Evolutionary conservation across 2,888 invertebrate species (phyloP).

Genomic region (Gryllus longicercus): DNA sequence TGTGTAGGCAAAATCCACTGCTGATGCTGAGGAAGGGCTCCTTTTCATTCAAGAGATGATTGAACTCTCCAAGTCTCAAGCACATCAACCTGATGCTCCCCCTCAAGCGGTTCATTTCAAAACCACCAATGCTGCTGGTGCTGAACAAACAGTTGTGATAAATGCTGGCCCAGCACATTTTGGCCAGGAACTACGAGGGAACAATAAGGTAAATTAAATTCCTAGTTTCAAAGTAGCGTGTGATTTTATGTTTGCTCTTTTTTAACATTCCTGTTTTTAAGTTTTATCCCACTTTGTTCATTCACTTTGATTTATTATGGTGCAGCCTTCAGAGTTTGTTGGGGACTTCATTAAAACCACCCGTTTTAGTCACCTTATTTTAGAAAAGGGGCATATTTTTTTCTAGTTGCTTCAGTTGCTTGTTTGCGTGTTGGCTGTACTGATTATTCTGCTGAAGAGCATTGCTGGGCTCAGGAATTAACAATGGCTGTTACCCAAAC

Average conservation of each 20-base stretch:
- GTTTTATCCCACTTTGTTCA: background rate
- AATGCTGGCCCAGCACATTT: constrained; percentile 90
- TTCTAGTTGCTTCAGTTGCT: constrained; percentile 8
- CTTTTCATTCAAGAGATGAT: constrained; percentile 97
- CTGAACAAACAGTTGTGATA: constrained; percentile 47
- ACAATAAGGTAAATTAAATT: constrained; percentile 46
- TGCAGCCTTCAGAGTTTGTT: background rate
- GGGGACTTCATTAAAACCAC: background rate
- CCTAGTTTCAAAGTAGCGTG: background rate
- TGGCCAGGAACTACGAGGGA: constrained; percentile 67
- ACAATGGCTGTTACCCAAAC: background rate
- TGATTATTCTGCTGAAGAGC: constrained; percentile 17
- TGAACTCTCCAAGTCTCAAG: constrained; percentile 74
- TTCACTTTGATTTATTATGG: constrained; percentile 5
- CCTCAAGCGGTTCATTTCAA: constrained; percentile 55
- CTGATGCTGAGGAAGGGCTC: constrained; percentile 87
- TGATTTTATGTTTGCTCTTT: background rate
- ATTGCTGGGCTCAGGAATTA: background rate
- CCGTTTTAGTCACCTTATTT: background rate
- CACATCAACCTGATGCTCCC: constrained; percentile 55
- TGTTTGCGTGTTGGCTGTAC: constrained; percentile 2
- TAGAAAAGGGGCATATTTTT: background rate
- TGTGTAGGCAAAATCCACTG: constrained; percentile 73
- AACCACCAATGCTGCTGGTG: constrained; percentile 36
- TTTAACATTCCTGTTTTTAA: background rate